Evolutionary conservation across 2,113 vertebrate genomes (phyloP), one percentile per base, ranked within the genome.

Genomic region (Arizona elegans): DNA sequence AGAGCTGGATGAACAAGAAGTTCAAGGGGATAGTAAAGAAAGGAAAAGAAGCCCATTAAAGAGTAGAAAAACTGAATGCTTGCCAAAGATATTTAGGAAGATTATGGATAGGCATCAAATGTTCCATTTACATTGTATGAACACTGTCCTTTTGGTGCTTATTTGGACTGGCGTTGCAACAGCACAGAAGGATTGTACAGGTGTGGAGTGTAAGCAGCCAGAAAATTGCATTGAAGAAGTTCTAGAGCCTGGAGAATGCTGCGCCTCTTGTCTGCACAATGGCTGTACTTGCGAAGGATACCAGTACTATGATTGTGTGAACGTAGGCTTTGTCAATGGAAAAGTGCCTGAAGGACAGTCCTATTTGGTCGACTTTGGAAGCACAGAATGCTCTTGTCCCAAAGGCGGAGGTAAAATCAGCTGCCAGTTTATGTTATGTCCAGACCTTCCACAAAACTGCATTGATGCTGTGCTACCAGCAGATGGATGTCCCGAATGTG

Each of bases 341-440:
- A 98, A 98, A 5, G 99, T 99, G 12, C 99, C 98, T 0, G 99
- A 99, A 26, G 98, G 99, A 1, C 98, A 98, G 92, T 99, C 99
- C 24, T 99, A 99, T 96, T 99, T 99, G 0, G 99, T 99, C 89
- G 99, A 99, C 96, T 99, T 99, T 0, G 99, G 99, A 93, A 99
- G 99, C 96, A 99, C 99, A 0, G 99, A 99, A 96, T 99, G 99
- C 95, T 98, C 98, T 0, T 99, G 99, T 94, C 99, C 99, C 0
- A 96, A 96, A 0, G 98, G 98, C 0, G 99, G 99, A 0, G 99
- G 99, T 29, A 98, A 98, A 94, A 99, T 99, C 95, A 98, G 98
- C 97, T 99, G 99, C 96, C 97, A 98, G 96, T 99, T 99, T 95
- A 99, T 99, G 97, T 98, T 98, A 88, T 99, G 99, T 94, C 99